A percentile compares a stretch with the other conserved stretches of the same genome.
Conservation (phyloP, 2,797 vertebrate genomes). For the Catostomus latipinnis region DNA sequence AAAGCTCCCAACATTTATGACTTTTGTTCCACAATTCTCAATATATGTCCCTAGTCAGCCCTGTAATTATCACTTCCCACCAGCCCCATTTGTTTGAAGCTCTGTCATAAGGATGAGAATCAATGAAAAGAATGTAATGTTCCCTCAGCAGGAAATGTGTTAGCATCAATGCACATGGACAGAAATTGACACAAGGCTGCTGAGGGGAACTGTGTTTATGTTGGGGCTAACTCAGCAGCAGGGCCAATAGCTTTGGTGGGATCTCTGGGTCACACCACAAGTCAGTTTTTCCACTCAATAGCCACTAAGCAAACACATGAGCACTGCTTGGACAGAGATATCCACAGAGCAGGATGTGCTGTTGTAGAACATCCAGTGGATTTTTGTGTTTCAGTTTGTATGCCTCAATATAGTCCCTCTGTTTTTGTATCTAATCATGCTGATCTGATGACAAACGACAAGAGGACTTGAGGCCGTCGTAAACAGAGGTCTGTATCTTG, state of each 20-base stretch:
- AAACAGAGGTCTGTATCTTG: not conserved
- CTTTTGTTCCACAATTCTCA: not conserved
- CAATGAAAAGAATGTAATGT: not conserved
- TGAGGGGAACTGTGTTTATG: constrained; percentile 73
- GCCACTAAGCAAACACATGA: constrained; percentile 69
- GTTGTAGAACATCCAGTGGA: constrained; percentile 55
- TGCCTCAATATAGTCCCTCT: constrained; percentile 30
- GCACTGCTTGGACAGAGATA: constrained; percentile 61
- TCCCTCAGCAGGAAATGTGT: constrained; percentile 73
- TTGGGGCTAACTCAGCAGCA: constrained; percentile 66
- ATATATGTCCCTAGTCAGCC: constrained; percentile 18
- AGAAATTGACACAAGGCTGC: constrained; percentile 72
- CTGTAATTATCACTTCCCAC: not conserved
- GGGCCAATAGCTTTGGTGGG: constrained; percentile 48
- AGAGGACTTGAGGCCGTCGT: not conserved
- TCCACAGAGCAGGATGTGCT: constrained; percentile 62
- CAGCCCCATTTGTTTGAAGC: too few species aligned
- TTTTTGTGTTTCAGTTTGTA: constrained; percentile 45
- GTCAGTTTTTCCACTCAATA: constrained; percentile 69
- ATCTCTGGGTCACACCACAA: constrained; percentile 61
- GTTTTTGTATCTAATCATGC: constrained; percentile 36
- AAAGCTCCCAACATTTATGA: constrained; percentile 9
- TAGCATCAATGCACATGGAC: constrained; percentile 69
- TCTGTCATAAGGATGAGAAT: too few species aligned
- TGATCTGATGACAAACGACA: constrained; percentile 25